phyloP scores from a whole-genome alignment of 2,797 vertebrate species.

The Rhodeus uyekii region DNA sequence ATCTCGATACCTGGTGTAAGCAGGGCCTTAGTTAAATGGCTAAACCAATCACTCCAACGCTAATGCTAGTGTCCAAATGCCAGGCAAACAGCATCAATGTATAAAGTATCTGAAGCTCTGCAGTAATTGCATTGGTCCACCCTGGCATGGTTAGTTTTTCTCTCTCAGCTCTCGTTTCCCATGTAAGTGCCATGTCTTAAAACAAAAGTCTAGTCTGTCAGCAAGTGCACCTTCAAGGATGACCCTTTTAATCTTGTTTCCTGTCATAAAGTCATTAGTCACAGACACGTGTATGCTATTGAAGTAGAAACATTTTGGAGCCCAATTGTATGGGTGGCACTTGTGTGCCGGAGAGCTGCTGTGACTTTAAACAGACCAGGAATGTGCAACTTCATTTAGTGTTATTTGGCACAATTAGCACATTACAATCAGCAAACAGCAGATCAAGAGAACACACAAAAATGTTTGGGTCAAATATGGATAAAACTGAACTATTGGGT shows the following conservation, averaged over 20 bases:
- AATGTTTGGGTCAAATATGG: too few relatives aligned
- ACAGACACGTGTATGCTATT: slow-evolving; percentile 52
- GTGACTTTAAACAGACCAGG: neutral
- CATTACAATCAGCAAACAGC: neutral
- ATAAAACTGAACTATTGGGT: too few relatives aligned
- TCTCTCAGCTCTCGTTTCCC: slow-evolving; percentile 48
- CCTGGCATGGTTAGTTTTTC: neutral
- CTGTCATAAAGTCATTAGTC: slow-evolving; percentile 94
- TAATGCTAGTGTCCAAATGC: neutral
- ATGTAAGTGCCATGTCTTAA: slow-evolving; percentile 70
- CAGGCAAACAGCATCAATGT: neutral
- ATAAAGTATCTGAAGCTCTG: neutral
- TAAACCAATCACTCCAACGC: neutral
- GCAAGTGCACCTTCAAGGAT: slow-evolving; percentile 78
- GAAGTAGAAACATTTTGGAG: slow-evolving; percentile 38
- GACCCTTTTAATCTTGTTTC: slow-evolving; percentile 87
- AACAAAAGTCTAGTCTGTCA: slow-evolving; percentile 81
- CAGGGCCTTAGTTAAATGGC: neutral
- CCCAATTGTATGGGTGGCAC: slow-evolving; percentile 22
- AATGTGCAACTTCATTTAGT: neutral
- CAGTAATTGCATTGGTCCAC: neutral
- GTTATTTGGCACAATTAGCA: neutral
- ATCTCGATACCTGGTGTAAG: too few relatives aligned
- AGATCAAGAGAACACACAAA: neutral
- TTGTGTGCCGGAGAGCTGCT: slow-evolving; percentile 18